Base-by-base conservation (phyloP, 2,113 vertebrate genomes). In the Thinocorus orbignyianus region DNA sequence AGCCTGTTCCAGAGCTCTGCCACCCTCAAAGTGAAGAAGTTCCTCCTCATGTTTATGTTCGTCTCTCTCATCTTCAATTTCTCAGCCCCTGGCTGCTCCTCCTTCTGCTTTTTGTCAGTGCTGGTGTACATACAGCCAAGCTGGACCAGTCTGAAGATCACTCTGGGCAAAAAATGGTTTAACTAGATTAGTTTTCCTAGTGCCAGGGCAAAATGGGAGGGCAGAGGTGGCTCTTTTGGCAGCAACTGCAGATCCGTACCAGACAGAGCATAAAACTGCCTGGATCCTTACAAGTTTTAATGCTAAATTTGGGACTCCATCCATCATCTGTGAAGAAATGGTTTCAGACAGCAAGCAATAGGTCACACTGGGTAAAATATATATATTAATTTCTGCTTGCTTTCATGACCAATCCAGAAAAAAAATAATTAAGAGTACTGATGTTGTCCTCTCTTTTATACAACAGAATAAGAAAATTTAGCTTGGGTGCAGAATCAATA, bases 331-430 rank as follows among this genome's bases (percentile, higher is more conserved):
- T 10, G 17, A 33, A 37, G 54, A 81, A 70, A 37, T 10, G 15
- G 13, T 68, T 92, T 68, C 66, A 51, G 70, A 42, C 1, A 86
- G 52, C 19, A 23, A 88, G 31, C 18, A 44, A 24, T 0, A 2
- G 49, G 9, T 93, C 44, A 35, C 0, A 2, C 28, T 46, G 3
- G 17, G 25, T 48, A 60, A 15, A 73, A n/a, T 9, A 3, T 1
- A 3, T 1, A 33, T 2, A 83, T 33, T 14, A n/a, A 74, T 57
- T 79, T 41, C 69, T 93, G 65, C 41, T 78, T 77, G 2, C 24
- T 78, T 78, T 54, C 37, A 49, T 33, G 10, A 72, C 8, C 5
- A 7, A 5, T 17, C 24, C 31, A 65, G 39, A 64, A 49, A 69
- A 35, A 31, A 4, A 37, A 23, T 2, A 62, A 48, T 24, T 6